These are phyloP conservation scores for Platygyra sinensis DNA, from an alignment of 64 coral and sea anemone genomes.

Conservation along the genomic window DNA sequence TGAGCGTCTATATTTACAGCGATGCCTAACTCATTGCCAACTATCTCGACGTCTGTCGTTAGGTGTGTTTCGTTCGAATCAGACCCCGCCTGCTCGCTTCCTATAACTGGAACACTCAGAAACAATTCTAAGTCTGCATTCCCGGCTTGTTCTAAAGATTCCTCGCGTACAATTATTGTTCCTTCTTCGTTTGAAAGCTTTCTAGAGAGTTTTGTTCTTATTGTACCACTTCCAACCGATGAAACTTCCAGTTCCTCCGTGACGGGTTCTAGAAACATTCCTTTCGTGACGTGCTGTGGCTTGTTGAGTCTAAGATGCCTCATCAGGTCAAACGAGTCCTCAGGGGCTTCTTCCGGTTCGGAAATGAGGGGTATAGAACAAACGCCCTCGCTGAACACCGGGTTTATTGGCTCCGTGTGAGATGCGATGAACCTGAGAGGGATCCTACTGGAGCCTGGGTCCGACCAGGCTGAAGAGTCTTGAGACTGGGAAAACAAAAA, in stretches of 20 bases:
- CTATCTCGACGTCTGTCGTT: background rate
- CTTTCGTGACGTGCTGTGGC: conserved; percentile 37
- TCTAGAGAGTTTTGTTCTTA: conserved; percentile 61
- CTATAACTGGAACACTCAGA: background rate
- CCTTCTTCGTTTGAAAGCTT: conserved; percentile 48
- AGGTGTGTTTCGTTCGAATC: background rate
- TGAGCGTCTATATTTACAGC: background rate
- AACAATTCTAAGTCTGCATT: conserved; percentile 15
- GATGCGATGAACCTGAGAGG: conserved; percentile 50
- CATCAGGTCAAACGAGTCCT: conserved; percentile 81
- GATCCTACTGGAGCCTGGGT: conserved; percentile 54
- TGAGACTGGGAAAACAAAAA: conserved; percentile 40
- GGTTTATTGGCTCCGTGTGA: background rate
- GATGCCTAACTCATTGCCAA: background rate
- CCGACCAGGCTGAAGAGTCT: conserved; percentile 51
- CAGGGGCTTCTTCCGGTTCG: conserved; percentile 66
- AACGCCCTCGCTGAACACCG: background rate
- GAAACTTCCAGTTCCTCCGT: conserved; percentile 89
- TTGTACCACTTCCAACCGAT: conserved; percentile 70
- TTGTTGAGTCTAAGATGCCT: conserved; percentile 79
- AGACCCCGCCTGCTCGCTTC: background rate
- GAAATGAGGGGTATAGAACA: conserved; percentile 62
- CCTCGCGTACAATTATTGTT: conserved; percentile 34
- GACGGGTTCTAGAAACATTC: conserved; percentile 69
- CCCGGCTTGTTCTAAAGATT: background rate